Evolutionary conservation across 2,888 invertebrate species (phyloP).

Genomic region (Acanthosepion lycidas): DNA sequence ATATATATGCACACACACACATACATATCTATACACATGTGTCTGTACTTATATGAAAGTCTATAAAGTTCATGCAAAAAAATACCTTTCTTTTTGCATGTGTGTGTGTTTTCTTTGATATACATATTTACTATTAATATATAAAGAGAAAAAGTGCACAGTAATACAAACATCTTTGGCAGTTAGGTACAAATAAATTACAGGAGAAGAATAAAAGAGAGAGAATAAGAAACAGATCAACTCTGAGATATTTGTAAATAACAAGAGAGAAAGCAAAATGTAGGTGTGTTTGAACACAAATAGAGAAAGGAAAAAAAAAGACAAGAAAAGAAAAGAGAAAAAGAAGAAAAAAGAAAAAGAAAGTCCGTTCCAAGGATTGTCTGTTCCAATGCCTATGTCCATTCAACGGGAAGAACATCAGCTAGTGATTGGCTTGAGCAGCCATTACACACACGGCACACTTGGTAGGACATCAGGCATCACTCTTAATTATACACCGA

Average conservation of each 20-base stretch:
- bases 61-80: not conserved
- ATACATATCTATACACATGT: not conserved
- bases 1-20: not conserved
- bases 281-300: not conserved
- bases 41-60: not conserved
- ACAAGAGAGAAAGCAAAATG: not conserved
- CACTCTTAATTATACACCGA: constrained; percentile 1
- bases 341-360: not conserved
- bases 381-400: constrained; percentile 8
- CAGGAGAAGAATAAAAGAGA: not conserved
- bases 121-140: not conserved
- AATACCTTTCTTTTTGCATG: not conserved
- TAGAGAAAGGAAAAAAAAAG: not conserved
- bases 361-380: not conserved
- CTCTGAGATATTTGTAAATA: not conserved
- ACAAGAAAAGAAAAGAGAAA: not conserved
- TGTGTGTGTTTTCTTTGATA: not conserved
- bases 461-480: constrained; percentile 33
- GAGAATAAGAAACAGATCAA: not conserved
- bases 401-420: constrained; percentile 22
- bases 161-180: not conserved
- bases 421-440: constrained; percentile 33
- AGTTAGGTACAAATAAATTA: constrained; percentile 8
- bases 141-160: too few relatives aligned
- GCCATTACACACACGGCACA: constrained; percentile 12